Evolutionary conservation across 2,888 invertebrate species (phyloP).

Genomic region (Pseudococcus viburni): DNA sequence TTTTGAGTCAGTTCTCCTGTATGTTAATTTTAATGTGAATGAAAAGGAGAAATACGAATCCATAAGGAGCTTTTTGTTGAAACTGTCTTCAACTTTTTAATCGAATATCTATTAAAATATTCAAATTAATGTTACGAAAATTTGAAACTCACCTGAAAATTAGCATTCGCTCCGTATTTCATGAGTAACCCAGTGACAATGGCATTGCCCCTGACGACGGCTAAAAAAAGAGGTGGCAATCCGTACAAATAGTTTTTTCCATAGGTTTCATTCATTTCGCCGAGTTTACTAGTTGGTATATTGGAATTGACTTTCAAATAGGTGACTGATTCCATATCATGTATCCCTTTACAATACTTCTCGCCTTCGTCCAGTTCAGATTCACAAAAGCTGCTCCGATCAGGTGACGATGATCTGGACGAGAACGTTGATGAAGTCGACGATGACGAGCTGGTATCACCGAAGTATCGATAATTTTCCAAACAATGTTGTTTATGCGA

Average conservation of each 20-base stretch:
- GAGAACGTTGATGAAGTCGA: slow-evolving; percentile 67
- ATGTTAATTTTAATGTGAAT: too few relatives aligned
- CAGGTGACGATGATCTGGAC: slow-evolving; percentile 67
- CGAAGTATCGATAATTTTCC: slow-evolving; percentile 68
- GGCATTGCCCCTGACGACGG: slow-evolving; percentile 74
- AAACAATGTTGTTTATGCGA: slow-evolving; percentile 70
- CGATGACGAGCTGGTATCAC: slow-evolving; percentile 67
- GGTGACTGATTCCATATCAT: not conserved
- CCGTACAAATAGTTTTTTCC: slow-evolving; percentile 74
- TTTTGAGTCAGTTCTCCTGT: too few relatives aligned
- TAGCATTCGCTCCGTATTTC: slow-evolving; percentile 74
- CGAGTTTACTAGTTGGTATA: slow-evolving; percentile 70
- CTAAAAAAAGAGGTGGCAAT: slow-evolving; percentile 76
- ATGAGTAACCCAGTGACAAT: slow-evolving; percentile 74
- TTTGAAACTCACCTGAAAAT: slow-evolving; percentile 71
- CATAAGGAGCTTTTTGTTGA: too few relatives aligned
- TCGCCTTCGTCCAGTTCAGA: slow-evolving; percentile 49
- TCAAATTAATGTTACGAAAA: too few relatives aligned
- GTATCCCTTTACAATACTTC: not conserved
- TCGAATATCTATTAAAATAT: too few relatives aligned
- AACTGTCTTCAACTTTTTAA: too few relatives aligned
- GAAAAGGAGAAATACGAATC: too few relatives aligned
- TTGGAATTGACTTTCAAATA: slow-evolving; percentile 69
- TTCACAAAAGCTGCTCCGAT: slow-evolving; percentile 41
- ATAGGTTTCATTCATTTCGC: slow-evolving; percentile 72